Evolutionary conservation across 2,113 vertebrate genomes (phyloP).

Genomic region (Pterocles burchelli): DNA sequence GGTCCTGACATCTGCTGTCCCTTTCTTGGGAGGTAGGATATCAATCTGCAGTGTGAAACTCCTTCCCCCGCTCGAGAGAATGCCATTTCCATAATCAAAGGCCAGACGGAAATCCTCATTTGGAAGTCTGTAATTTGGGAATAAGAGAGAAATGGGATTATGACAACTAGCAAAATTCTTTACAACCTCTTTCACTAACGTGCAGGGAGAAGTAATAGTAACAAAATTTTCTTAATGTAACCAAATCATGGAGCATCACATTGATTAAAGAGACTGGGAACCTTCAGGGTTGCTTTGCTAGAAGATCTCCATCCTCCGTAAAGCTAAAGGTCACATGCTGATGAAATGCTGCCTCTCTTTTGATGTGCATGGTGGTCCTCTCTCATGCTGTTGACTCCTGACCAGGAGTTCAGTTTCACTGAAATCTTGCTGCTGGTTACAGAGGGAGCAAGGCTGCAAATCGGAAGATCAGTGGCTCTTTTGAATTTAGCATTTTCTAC

Average conservation of each 20-base stretch:
- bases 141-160: neutral
- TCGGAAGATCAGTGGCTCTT: neutral
- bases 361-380: neutral
- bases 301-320: neutral
- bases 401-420: neutral
- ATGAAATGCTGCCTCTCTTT: neutral
- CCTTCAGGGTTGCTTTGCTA: neutral
- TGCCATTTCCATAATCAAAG: neutral
- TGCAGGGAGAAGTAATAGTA: neutral
- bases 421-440: neutral
- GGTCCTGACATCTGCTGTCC: neutral
- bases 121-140: neutral
- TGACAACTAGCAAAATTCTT: neutral
- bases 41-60: neutral
- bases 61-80: neutral
- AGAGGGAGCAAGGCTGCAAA: neutral
- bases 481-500: slow-evolving; percentile 10
- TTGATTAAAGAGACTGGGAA: neutral
- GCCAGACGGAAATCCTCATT: neutral
- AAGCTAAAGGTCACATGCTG: neutral
- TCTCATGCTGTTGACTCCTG: neutral
- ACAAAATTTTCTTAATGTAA: neutral
- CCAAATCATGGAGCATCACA: neutral
- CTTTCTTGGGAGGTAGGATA: neutral
- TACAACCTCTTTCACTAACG: neutral